Conservation (phyloP, 2,113 vertebrate genomes). For the Egretta garzetta region DNA sequence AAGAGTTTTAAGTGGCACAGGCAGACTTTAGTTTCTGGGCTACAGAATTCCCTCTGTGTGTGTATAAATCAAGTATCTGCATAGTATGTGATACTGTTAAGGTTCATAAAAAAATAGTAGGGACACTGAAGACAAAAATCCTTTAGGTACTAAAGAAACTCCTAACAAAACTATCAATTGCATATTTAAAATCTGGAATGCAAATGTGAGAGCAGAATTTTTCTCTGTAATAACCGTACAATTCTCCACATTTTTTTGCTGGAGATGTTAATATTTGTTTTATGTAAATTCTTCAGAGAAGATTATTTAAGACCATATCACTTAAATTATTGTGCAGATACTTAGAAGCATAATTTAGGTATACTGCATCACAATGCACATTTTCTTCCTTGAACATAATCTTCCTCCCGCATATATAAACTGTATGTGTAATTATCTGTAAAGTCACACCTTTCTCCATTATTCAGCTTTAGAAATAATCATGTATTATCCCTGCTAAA, state of each 20-base stretch:
- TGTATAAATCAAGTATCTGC: not conserved
- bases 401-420: not conserved
- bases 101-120: not conserved
- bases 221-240: not conserved
- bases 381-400: not conserved
- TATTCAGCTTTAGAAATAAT: not conserved
- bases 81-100: not conserved
- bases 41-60: not conserved
- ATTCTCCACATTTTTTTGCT: not conserved
- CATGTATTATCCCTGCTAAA: not conserved
- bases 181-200: not conserved
- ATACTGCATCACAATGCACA: not conserved
- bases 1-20: not conserved
- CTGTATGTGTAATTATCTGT: not conserved
- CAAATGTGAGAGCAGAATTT: not conserved
- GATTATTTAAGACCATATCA: not conserved
- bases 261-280: not conserved
- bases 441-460: not conserved
- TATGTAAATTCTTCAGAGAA: slow-evolving; percentile 38
- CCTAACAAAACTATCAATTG: not conserved
- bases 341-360: not conserved
- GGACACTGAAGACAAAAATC: not conserved
- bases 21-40: not conserved
- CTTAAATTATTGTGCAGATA: slow-evolving; percentile 3
- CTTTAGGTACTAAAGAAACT: not conserved